Conservation (phyloP, 1,140 invertebrate species). For the Neuroterus valhalla region DNA sequence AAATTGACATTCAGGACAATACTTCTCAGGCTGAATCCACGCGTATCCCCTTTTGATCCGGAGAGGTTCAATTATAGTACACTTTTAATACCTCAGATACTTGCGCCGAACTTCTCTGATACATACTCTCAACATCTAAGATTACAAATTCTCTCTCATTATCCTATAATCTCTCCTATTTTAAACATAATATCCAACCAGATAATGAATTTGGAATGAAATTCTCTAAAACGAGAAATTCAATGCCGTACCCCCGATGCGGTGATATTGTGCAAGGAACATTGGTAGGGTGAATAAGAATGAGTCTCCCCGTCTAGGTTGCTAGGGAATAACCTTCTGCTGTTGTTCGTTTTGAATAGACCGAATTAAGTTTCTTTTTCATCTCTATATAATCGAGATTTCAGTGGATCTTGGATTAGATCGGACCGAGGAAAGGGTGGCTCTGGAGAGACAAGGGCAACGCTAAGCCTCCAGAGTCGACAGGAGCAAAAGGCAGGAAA, state of each 20-base stretch:
- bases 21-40: too few relatives aligned
- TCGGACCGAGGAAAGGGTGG: background rate
- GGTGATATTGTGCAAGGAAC: background rate
- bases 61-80: too few relatives aligned
- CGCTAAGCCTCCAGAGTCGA: too few relatives aligned
- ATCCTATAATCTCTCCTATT: too few relatives aligned
- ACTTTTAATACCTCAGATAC: too few relatives aligned
- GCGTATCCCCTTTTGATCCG: too few relatives aligned
- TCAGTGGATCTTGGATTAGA: conserved; percentile 17
- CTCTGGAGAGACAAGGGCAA: background rate
- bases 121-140: too few relatives aligned
- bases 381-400: conserved; percentile 31
- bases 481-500: too few relatives aligned
- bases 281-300: conserved; percentile 26
- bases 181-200: background rate
- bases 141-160: too few relatives aligned
- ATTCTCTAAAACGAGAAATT: conserved; percentile 4
- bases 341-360: conserved; percentile 26
- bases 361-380: conserved; percentile 29
- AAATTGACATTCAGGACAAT: too few relatives aligned
- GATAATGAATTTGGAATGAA: background rate
- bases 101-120: too few relatives aligned
- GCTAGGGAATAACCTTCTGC: conserved; percentile 16
- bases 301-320: conserved; percentile 7
- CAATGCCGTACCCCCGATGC: background rate